Evolutionary conservation across 2,888 invertebrate species (phyloP).

Genomic region (Chloroclysta siterata): DNA sequence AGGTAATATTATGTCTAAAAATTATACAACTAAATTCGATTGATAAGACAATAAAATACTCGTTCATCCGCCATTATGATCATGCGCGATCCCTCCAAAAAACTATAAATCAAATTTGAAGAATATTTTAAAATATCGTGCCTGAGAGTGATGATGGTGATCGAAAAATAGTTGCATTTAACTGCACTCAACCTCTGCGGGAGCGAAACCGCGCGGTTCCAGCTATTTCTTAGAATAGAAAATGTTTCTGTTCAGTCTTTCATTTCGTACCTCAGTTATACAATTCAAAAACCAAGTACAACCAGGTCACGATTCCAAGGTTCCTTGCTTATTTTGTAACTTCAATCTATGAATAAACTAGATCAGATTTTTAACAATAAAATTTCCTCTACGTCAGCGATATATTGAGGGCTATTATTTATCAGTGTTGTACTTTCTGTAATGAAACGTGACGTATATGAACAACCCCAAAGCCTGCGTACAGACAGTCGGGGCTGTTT

Average conservation of each 20-base stretch:
- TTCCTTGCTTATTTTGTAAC: no score
- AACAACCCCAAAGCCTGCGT: slow-evolving; percentile 64
- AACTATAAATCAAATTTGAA: no score
- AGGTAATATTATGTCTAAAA: no score
- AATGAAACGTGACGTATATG: slow-evolving; percentile 47
- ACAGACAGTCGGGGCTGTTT: slow-evolving; percentile 71
- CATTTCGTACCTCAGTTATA: neutral
- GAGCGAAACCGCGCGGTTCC: neutral
- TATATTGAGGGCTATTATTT: slow-evolving; percentile 32
- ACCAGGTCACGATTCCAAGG: no score
- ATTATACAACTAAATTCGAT: no score
- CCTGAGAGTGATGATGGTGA: no score
- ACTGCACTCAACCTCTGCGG: slow-evolving; percentile 1
- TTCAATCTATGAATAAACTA: neutral
- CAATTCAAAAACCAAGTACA: neutral
- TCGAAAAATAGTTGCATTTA: neutral
- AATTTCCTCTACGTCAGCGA: slow-evolving; percentile 38
- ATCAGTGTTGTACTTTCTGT: slow-evolving; percentile 36
- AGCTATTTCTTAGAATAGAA: neutral
- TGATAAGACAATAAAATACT: no score
- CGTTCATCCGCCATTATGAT: no score
- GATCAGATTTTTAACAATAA: slow-evolving; percentile 14
- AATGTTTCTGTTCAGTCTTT: neutral
- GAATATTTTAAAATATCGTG: no score
- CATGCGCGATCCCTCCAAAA: no score